A percentile compares a stretch with the other conserved stretches of the same genome.
Evolutionary conservation across 2,888 invertebrate species (phyloP).

Genomic region (Calameuta idolon): DNA sequence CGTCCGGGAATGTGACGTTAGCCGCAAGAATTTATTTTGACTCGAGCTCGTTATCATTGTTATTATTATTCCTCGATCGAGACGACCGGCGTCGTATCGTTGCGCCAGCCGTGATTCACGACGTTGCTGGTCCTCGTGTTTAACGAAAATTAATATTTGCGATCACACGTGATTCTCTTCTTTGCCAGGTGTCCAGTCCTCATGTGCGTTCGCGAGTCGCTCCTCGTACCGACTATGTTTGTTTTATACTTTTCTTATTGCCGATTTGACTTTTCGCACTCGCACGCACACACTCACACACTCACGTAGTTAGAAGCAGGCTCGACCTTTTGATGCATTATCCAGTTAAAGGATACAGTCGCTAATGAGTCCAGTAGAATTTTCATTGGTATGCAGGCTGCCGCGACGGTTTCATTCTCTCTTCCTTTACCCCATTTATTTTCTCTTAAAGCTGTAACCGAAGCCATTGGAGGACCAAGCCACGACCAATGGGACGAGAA

Average conservation of each 20-base stretch:
- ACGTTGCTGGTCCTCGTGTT: not conserved
- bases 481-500: slow-evolving; percentile 27
- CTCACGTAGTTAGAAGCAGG: not conserved
- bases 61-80: not conserved
- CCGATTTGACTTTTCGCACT: not conserved
- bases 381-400: slow-evolving; percentile 28
- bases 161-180: slow-evolving; percentile 15
- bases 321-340: not conserved
- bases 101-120: not conserved
- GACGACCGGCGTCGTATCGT: not conserved
- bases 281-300: not conserved
- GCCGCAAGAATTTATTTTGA: not conserved
- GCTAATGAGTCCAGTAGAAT: slow-evolving; percentile 16
- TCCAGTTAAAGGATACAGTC: not conserved
- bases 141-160: slow-evolving; percentile 12
- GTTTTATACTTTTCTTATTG: not conserved
- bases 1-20: not conserved
- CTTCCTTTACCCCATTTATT: not conserved
- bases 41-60: not conserved
- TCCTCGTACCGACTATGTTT: not conserved
- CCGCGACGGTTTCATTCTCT: slow-evolving; percentile 28
- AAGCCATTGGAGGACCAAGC: slow-evolving; percentile 43
- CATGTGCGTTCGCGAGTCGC: not conserved
- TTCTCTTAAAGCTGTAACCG: slow-evolving; percentile 52
- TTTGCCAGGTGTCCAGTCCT: not conserved